phyloP scores from a whole-genome alignment of 2,888 invertebrate species.

The Lasioglossum figueresi region DNA sequence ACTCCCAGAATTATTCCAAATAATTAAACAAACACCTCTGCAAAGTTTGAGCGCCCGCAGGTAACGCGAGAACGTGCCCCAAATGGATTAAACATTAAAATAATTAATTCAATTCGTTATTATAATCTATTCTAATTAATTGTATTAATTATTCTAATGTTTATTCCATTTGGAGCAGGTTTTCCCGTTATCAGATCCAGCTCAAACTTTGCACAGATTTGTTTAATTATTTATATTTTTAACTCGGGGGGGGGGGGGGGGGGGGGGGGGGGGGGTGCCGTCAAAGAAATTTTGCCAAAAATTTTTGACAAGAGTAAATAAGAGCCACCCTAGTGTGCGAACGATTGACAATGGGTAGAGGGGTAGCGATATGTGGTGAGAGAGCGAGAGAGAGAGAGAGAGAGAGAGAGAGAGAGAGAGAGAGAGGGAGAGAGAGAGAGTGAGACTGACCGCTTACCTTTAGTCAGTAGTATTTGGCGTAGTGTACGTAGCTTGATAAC shows the following conservation, averaged over 20 bases:
- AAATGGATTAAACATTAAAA: neutral
- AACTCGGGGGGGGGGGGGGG: too few relatives aligned
- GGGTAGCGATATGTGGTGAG: neutral
- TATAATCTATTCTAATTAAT: too few relatives aligned
- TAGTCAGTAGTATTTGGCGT: slow-evolving; percentile 72
- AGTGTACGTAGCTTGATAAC: slow-evolving; percentile 82
- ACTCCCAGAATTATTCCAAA: too few relatives aligned
- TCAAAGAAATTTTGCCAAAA: too few relatives aligned
- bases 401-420: slow-evolving; percentile 11
- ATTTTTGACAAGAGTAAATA: too few relatives aligned
- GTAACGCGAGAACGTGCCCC: neutral
- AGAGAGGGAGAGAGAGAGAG: slow-evolving; percentile 9
- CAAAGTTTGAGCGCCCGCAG: neutral
- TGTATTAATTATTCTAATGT: too few relatives aligned
- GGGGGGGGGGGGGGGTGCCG: too few relatives aligned
- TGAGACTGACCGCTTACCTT: slow-evolving; percentile 55
- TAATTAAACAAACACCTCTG: neutral
- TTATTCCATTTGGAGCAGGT: too few relatives aligned
- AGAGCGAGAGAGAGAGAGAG: slow-evolving; percentile 8
- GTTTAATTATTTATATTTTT: too few relatives aligned
- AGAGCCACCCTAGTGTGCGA: neutral
- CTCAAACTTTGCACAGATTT: too few relatives aligned
- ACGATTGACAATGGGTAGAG: neutral
- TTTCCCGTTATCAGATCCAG: too few relatives aligned
- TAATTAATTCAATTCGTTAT: neutral